Percentiles rank a stretch among this genome's conserved stretches.
Evolutionary conservation across 2,113 vertebrate species (phyloP).

Genomic region (Motacilla alba): DNA sequence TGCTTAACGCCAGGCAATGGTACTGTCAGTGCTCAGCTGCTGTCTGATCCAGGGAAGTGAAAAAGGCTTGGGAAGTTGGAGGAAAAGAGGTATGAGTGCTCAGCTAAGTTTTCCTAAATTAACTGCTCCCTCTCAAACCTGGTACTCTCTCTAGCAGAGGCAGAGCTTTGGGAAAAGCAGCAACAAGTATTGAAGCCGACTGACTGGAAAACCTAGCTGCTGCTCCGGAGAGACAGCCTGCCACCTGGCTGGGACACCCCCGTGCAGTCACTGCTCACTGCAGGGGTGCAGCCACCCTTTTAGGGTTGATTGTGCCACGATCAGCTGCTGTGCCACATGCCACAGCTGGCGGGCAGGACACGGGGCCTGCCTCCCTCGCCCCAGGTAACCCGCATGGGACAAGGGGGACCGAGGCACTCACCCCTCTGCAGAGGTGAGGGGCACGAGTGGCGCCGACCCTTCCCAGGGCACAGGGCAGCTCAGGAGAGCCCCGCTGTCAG

Average conservation of each 20-base stretch:
- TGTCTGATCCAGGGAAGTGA: neutral
- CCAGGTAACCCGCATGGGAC: neutral
- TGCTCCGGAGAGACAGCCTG: neutral
- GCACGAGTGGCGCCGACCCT: accelerated
- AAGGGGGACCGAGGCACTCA: accelerated
- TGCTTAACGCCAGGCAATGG: neutral
- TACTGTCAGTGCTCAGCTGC: neutral
- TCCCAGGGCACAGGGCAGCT: neutral
- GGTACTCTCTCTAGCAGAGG: neutral
- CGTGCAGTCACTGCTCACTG: neutral
- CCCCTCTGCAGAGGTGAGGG: accelerated
- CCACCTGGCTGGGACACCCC: accelerated
- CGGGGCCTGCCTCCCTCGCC: neutral
- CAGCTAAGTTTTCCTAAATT: neutral
- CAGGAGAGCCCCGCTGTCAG: neutral
- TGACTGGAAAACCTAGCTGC: neutral
- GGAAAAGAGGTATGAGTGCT: accelerated
- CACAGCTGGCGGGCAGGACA: neutral
- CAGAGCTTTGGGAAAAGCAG: neutral
- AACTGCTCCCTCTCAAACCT: neutral
- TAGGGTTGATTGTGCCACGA: accelerated
- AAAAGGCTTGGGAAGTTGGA: neutral
- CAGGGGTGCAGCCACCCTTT: neutral
- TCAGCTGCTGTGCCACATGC: neutral
- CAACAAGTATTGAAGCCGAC: neutral